Percentiles rank a stretch among this genome's conserved stretches.
Conservation (phyloP, 2,113 vertebrate genomes). For the Albula glossodonta region DNA sequence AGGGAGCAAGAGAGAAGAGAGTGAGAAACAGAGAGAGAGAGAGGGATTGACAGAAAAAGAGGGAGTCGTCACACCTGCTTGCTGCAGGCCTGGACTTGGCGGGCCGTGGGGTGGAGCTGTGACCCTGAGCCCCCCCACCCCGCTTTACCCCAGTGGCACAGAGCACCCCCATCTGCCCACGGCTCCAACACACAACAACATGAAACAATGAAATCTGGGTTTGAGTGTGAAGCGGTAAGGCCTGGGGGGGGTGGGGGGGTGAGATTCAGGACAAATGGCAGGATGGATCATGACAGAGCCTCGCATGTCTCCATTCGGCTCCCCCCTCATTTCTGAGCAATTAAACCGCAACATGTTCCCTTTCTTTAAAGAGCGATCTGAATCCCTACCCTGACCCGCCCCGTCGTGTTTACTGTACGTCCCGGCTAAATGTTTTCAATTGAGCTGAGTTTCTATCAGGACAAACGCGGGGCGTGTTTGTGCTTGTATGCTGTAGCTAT, state of each 20-base stretch:
- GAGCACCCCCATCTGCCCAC: conserved; percentile 45
- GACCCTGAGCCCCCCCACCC: conserved; percentile 61
- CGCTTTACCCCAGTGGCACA: conserved; percentile 42
- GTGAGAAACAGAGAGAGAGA: too few relatives aligned
- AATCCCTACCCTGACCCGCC: conserved; percentile 46
- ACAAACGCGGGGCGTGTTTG: conserved; percentile 55
- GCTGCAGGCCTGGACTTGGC: neutral
- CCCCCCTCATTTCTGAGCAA: conserved; percentile 58
- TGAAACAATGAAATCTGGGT: too few relatives aligned
- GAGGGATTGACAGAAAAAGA: too few relatives aligned
- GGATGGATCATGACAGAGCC: conserved; percentile 45
- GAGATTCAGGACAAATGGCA: conserved; percentile 58
- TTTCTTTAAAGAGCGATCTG: conserved; percentile 39
- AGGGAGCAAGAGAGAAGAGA: too few relatives aligned
- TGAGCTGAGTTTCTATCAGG: conserved; percentile 33
- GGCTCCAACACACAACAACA: conserved; percentile 34
- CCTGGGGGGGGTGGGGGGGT: neutral
- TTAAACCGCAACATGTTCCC: conserved; percentile 63
- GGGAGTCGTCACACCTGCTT: too few relatives aligned
- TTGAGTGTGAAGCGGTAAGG: too few relatives aligned
- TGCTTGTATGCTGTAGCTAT: conserved; percentile 53
- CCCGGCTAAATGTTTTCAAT: conserved; percentile 35
- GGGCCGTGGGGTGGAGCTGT: conserved; percentile 61
- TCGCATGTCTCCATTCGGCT: conserved; percentile 44
- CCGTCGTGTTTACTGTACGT: conserved; percentile 37